Evolutionary conservation across 53 echinoderm and acorn worm genomes (phyloP), one percentile per base, ranked within the genome.

Genomic region (Henricia sp.): DNA sequence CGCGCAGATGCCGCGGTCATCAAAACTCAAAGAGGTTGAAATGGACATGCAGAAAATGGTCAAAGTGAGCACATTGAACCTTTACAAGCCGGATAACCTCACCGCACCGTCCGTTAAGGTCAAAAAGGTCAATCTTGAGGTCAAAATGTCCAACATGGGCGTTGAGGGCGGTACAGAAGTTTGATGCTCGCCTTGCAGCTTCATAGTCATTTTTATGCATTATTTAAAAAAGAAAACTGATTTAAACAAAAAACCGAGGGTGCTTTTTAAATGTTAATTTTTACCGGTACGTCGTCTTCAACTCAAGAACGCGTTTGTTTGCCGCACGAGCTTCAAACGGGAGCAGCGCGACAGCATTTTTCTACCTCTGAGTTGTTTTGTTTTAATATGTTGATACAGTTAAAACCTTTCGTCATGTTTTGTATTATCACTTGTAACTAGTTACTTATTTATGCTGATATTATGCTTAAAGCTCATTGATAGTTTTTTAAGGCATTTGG

Each of bases 121-220:
- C 30, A 95, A 95, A 91, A 93, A 94, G 89, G 94, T 97, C 51
- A 97, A 97, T 83, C 70, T 97, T 82, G 92, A 97, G 85, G 90
- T 88, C 20, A 91, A 92, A 74, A 77, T 88, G 55, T 77, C 91
- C 82, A 84, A 87, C 58, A 46, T 41, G 1, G 74, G 74, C 27
- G 59, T 29, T n/a, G 92, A 87, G 44, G 90, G 82, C 13, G 96
- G 97, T n/a, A 97, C 97, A 12, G 97, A 97, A 54, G 97, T 97
- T 91, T 96, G 91, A 96, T 80, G 50, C 48, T 11, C 27, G 42
- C 16, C 60, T 4, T 29, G 48, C 55, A 39, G 21, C 39, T 70
- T 46, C 19, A 27, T 70, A 44, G 46, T 67, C 43, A 40, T 68
- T 68, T 70, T 64, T 29, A 46, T 63, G 62, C 64, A 63, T 80